phyloP scores from a whole-genome alignment of 2,888 invertebrate genomes.

The Hydraecia micacea region DNA sequence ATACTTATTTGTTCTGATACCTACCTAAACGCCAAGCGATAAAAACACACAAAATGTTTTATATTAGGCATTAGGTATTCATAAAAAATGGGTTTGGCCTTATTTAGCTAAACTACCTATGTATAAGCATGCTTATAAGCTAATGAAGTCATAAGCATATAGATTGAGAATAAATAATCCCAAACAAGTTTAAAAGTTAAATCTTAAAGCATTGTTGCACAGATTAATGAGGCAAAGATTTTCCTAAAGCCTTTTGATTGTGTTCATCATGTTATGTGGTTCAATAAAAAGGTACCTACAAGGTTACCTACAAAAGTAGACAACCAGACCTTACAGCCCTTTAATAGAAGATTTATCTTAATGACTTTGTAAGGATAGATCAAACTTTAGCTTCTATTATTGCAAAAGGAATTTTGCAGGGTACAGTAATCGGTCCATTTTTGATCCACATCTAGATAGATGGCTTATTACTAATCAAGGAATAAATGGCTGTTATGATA shows the following conservation, averaged over 20 bases:
- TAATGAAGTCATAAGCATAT: too few species aligned
- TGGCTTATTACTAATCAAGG: not conserved
- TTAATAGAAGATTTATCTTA: not conserved
- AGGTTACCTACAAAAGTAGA: not conserved
- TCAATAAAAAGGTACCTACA: not conserved
- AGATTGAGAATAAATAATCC: not conserved
- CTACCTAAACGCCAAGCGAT: not conserved
- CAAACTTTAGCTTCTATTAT: not conserved
- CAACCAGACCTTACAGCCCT: not conserved
- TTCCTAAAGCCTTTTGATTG: not conserved
- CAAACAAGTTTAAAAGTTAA: not conserved
- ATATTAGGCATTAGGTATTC: not conserved
- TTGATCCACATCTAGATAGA: not conserved
- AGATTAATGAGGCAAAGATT: not conserved
- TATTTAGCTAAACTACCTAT: not conserved
- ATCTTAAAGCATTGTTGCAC: too few species aligned
- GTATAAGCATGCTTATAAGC: not conserved
- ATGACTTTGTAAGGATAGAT: too few species aligned
- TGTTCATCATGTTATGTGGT: not conserved
- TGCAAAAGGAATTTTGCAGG: not conserved
- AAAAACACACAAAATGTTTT: not conserved
- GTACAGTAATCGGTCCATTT: conserved; percentile 5
- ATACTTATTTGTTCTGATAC: conserved; percentile 4
- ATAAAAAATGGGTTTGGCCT: not conserved
- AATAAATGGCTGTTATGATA: not conserved